Conservation (phyloP, 1,140 invertebrate genomes). For the Centruroides sculpturatus region DNA sequence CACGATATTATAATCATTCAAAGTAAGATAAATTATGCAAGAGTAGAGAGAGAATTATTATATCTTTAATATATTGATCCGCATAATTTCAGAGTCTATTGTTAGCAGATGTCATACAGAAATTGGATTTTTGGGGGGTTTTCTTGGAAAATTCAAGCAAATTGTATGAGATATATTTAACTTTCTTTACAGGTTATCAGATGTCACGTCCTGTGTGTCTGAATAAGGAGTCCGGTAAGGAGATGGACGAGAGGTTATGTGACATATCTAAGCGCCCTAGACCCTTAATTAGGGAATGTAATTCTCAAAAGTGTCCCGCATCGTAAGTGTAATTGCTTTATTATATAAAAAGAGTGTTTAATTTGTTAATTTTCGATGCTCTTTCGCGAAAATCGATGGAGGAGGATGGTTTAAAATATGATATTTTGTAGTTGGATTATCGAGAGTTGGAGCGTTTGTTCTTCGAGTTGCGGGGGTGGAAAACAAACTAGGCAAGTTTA, state of each 20-base stretch:
- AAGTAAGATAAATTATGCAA: too few relatives aligned
- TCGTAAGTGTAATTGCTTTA: conserved; percentile 46
- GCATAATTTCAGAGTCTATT: too few relatives aligned
- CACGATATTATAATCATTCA: too few relatives aligned
- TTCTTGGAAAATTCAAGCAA: too few relatives aligned
- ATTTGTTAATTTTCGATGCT: not conserved
- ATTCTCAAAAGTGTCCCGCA: conserved; percentile 66
- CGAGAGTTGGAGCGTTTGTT: conserved; percentile 74
- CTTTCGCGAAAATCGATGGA: too few relatives aligned
- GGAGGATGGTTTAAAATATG: not conserved
- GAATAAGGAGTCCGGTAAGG: conserved; percentile 51
- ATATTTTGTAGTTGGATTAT: conserved; percentile 58
- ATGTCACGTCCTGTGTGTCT: conserved; percentile 59
- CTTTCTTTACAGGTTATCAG: conserved; percentile 50
- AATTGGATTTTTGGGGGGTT: too few relatives aligned
- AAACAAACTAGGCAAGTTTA: conserved; percentile 54
- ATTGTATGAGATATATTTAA: too few relatives aligned
- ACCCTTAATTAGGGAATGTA: conserved; percentile 58
- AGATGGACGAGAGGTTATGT: conserved; percentile 61
- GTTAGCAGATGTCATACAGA: too few relatives aligned
- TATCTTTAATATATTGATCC: too few relatives aligned
- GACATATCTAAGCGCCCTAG: conserved; percentile 56
- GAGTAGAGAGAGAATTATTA: too few relatives aligned
- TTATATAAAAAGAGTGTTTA: not conserved
- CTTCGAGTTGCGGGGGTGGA: conserved; percentile 65